Evolutionary conservation across 2,113 vertebrate species (phyloP).

Genomic region (Perca flavescens): DNA sequence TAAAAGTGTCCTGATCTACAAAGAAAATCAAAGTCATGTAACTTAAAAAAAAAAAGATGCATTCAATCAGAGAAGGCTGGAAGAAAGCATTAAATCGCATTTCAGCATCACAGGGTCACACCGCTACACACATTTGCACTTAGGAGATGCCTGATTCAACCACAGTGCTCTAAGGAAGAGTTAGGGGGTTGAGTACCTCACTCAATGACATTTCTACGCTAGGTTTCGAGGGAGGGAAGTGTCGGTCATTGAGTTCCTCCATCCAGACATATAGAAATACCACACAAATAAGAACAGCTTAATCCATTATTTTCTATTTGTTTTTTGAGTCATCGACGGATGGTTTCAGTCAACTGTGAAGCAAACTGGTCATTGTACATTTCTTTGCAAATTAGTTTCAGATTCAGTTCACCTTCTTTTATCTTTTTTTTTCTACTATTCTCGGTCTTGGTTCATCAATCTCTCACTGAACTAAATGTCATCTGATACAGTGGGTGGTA

Average conservation of each 20-base stretch:
- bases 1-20: conserved; percentile 17
- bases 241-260: conserved; percentile 18
- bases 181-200: neutral
- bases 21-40: conserved; percentile 32
- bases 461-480: conserved; percentile 44
- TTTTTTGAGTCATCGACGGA: conserved; percentile 16
- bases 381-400: conserved; percentile 34
- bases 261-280: conserved; percentile 7
- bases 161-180: conserved; percentile 12
- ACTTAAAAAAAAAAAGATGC: neutral
- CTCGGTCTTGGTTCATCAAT: conserved; percentile 19
- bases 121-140: conserved; percentile 67
- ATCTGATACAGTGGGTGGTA: conserved; percentile 40
- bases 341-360: neutral
- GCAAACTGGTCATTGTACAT: neutral
- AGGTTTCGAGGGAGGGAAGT: neutral
- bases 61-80: conserved; percentile 46
- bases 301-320: conserved; percentile 15
- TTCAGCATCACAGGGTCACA: conserved; percentile 49
- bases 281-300: conserved; percentile 2
- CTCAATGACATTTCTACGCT: conserved; percentile 19
- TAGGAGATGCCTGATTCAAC: conserved; percentile 47
- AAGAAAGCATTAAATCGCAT: conserved; percentile 33
- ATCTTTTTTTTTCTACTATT: neutral
- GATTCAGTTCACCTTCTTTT: neutral